Base-by-base conservation (phyloP, 1,140 invertebrate species). In the Apis laboriosa region DNA sequence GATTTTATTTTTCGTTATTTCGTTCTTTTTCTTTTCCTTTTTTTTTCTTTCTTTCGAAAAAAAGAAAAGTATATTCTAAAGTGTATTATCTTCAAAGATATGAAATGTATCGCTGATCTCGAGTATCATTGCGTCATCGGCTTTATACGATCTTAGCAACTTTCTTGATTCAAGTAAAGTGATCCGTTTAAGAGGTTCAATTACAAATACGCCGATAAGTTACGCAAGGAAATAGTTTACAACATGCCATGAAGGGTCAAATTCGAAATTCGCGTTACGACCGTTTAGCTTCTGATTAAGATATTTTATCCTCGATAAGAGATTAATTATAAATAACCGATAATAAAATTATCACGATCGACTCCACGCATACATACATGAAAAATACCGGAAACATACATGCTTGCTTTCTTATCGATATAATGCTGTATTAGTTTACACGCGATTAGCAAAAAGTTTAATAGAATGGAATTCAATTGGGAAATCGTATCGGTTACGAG, bases 151-250 rank as follows among this genome's bases (percentile, higher is more conserved):
- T 9, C 49, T 51, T 28, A 17, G 28, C 24, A 17, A 66, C 55
- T 28, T 17, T 49, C 28, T 56, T 9, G 51, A 56, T 56, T 51
- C 75, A 21, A 67, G 49, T 64, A n/a, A 74, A 21, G 8, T 8
- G 19, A 58, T 21, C 43, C 71, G 72, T 34, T 43, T 7, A 17
- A n/a, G n/a, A 12, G 55, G 15, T 63, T 53, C 43, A 28, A 9
- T 68, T 77, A 67, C 34, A 60, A 28, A 28, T 17, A 19, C 9
- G 43, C 13, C 34, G 66, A 51, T 9, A 17, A 77, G 49, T 68
- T 67, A 21, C 53, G 64, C 67, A 68, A 67, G 53, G 53, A 77
- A 56, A 68, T 28, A 43, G 63, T 67, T 77, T 19, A 68, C 19
- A 67, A 55, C 60, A 64, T 66, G 60, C 63, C 28, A 43, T 7